A percentile compares a stretch with the other conserved stretches of the same genome.
phyloP scores from a whole-genome alignment of 2,888 invertebrate species.

The Tiliacea citrago region DNA sequence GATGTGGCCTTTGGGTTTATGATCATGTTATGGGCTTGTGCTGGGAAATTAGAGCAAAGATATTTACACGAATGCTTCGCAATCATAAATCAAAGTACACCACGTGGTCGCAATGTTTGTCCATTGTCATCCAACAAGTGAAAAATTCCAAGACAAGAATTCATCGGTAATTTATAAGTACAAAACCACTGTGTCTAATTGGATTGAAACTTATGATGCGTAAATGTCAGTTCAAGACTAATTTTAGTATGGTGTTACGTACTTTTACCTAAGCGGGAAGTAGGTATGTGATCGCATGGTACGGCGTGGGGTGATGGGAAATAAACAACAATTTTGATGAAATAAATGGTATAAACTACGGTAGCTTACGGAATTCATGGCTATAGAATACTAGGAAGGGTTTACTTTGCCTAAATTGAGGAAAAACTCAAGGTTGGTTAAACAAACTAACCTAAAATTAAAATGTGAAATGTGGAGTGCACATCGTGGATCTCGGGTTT shows the following conservation, averaged over 20 bases:
- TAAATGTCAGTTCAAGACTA: background rate
- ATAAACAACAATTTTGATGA: background rate
- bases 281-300: slow-evolving; percentile 22
- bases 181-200: background rate
- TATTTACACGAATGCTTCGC: background rate
- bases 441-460: slow-evolving; percentile 52
- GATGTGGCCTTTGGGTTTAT: no score
- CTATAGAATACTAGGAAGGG: background rate
- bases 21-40: background rate
- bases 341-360: background rate
- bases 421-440: background rate
- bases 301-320: slow-evolving; percentile 28
- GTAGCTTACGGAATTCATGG: background rate
- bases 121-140: background rate
- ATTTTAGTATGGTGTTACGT: background rate
- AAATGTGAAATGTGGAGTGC: slow-evolving; percentile 15
- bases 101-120: slow-evolving; percentile 42
- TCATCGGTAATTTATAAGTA: background rate
- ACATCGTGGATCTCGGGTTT: background rate
- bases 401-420: background rate
- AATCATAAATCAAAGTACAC: slow-evolving; percentile 1
- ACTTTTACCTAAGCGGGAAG: background rate
- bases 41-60: background rate
- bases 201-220: background rate
- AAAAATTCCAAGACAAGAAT: background rate